Evolutionary conservation across 2,888 invertebrate species (phyloP), one percentile per base, ranked within the genome.

Genomic region (Eudiplozoon nipponicum): DNA sequence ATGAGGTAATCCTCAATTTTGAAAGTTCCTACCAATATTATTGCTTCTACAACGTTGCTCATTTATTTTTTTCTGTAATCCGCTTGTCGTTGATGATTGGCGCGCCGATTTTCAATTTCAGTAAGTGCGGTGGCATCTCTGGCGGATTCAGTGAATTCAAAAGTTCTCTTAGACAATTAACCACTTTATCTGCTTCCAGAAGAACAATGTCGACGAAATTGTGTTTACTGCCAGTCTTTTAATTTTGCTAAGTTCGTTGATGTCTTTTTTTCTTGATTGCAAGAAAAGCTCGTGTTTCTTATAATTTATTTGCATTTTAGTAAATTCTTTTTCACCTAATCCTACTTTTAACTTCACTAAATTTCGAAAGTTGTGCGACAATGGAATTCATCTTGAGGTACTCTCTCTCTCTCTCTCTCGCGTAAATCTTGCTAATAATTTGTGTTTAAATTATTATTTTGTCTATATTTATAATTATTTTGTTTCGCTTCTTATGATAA

Each of bases 1-100:
- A n/a, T n/a, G n/a, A n/a, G n/a, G n/a, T n/a, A n/a, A n/a, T n/a
- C n/a, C n/a, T n/a, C 45, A 28, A 45, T 45, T 23, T 38, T 31
- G 15, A 35, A 40, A 18, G 46, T n/a, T 9, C 44, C 44, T 29
- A 28, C 33, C 19, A 38, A 18, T 39, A 13, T 45, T 17, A 38
- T 46, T 13, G 45, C 46, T 40, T 45, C 44, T 19, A 49, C 36
- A 19, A 50, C 28, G 38, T 50, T 44, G 7, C n/a, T 28, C 42
- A 37, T 39, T 31, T 46, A 4, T 22, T 33, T 40, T 43, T 46
- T n/a, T 47, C 44, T 4, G 35, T 17, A 38, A 51, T 44, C 11
- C 34, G 22, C n/a, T 44, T 48, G 34, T 49, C 50, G 37, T 52
- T 51, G 40, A 45, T 49, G 15, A 50, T 47, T 29, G 49, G 46